Evolutionary conservation across 2,113 vertebrate species (phyloP), one percentile per base, ranked within the genome.

Genomic region (Actenoides lindsayi): DNA sequence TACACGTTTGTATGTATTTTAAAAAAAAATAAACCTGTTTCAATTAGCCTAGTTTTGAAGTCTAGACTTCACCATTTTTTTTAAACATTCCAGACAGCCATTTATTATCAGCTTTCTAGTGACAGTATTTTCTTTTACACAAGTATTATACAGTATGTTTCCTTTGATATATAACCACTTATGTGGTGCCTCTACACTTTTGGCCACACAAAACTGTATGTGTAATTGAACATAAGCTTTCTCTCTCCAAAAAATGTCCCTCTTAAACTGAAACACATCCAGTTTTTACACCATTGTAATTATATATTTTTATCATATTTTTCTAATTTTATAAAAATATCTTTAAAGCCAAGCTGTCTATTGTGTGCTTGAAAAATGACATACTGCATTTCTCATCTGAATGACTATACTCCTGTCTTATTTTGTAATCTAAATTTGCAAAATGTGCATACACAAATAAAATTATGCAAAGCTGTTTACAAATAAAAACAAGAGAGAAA

Each of bases 31-130:
- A 78, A 1, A 73, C 19, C 41, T 18, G 5, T 63, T 91, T 92
- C 54, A 89, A 79, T 87, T 88, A 80, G 82, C 39, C 31, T 83
- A 77, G 39, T 91, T 96, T 90, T 91, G 54, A 96, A 94, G 95
- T 89, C 82, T 93, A 92, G 79, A 94, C 37, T 86, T 87, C 3
- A 7, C 37, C 6, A 56, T 69, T 95, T 89, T 41, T 37, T 94
- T 94, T 44, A 65, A 87, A 42, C 24, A 59, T 24, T 79, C 37
- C 73, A 94, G 81, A 56, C 21, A 92, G 19, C 14, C 53, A 81
- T 90, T 96, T 92, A 77, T 84, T 93, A 44, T 91, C 79, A 91
- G 39, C 25, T 80, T 91, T 94, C 57, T 39, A 88, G 24, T 42
- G 56, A 70, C 6, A 81, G 37, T 48, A 24, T 77, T 94, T 91